phyloP scores from a whole-genome alignment of 2,888 invertebrate genomes.

The Fabriciana adippe region DNA sequence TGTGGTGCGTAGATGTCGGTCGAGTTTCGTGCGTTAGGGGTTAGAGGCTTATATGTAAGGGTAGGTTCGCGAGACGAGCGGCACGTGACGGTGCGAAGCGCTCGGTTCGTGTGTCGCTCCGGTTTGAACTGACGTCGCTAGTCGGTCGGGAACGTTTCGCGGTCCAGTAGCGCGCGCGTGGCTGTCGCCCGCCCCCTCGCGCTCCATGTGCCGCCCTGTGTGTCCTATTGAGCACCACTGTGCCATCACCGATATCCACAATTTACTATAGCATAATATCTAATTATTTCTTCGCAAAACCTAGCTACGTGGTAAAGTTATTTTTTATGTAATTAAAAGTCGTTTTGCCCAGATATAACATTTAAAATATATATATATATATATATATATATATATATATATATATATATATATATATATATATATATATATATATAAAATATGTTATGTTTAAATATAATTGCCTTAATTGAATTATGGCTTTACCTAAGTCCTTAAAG shows the following conservation, averaged over 20 bases:
- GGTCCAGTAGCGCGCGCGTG: slow-evolving; percentile 40
- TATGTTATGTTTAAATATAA: too few species aligned
- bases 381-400: too few species aligned
- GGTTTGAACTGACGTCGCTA: slow-evolving; percentile 67
- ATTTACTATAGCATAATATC: slow-evolving; percentile 51
- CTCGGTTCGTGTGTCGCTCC: slow-evolving; percentile 73
- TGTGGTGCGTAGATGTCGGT: slow-evolving; percentile 40
- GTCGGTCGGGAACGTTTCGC: slow-evolving; percentile 54
- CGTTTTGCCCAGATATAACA: too few species aligned
- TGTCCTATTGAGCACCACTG: slow-evolving; percentile 52
- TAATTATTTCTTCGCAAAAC: slow-evolving; percentile 29
- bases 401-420: too few species aligned
- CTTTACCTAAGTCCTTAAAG: too few species aligned
- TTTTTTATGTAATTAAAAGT: too few species aligned
- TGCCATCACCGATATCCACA: slow-evolving; percentile 41
- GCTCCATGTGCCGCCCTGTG: slow-evolving; percentile 58
- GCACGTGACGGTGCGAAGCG: slow-evolving; percentile 67
- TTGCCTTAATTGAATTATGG: too few species aligned
- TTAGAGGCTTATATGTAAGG: slow-evolving; percentile 66
- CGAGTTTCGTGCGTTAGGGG: slow-evolving; percentile 19
- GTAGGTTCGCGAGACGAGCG: slow-evolving; percentile 68
- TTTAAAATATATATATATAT: too few species aligned
- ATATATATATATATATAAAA: too few species aligned
- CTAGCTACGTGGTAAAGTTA: too few species aligned
- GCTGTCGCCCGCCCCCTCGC: slow-evolving; percentile 74